phyloP scores from a whole-genome alignment of 2,888 invertebrate genomes.

The Glaucopsyche alexis region DNA sequence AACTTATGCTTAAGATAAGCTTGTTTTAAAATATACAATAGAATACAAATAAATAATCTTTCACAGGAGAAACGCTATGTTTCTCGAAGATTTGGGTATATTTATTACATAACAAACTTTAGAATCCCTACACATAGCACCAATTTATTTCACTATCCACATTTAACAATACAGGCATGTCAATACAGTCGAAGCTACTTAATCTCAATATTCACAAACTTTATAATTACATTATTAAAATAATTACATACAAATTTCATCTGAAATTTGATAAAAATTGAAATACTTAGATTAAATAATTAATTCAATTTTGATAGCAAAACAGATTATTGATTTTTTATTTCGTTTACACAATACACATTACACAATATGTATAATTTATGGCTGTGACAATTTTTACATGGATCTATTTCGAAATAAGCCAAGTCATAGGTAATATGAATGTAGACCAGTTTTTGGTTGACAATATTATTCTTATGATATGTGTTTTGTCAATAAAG shows the following conservation, averaged over 20 bases:
- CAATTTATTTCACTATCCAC: constrained; percentile 42
- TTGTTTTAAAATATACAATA: constrained; percentile 71
- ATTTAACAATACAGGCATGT: neutral
- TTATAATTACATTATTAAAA: constrained; percentile 6
- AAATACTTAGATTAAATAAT: neutral
- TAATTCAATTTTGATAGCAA: too few relatives aligned
- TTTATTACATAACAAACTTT: constrained; percentile 33
- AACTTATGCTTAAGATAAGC: constrained; percentile 50
- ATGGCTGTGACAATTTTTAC: neutral
- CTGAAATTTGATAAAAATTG: neutral
- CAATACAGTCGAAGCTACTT: neutral
- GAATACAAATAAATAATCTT: constrained; percentile 75
- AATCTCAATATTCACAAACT: constrained; percentile 28
- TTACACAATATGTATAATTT: too few relatives aligned
- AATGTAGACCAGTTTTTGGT: too few relatives aligned
- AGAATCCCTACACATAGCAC: constrained; percentile 57
- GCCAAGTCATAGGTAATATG: neutral
- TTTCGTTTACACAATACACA: neutral
- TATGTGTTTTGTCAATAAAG: neutral
- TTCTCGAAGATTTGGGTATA: constrained; percentile 33
- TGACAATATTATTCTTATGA: neutral
- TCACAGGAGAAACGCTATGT: constrained; percentile 59
- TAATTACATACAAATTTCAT: neutral
- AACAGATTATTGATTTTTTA: neutral
- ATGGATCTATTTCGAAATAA: neutral